phyloP scores from a whole-genome alignment of 2,113 vertebrate genomes.

The Scartelaos histophorus region DNA sequence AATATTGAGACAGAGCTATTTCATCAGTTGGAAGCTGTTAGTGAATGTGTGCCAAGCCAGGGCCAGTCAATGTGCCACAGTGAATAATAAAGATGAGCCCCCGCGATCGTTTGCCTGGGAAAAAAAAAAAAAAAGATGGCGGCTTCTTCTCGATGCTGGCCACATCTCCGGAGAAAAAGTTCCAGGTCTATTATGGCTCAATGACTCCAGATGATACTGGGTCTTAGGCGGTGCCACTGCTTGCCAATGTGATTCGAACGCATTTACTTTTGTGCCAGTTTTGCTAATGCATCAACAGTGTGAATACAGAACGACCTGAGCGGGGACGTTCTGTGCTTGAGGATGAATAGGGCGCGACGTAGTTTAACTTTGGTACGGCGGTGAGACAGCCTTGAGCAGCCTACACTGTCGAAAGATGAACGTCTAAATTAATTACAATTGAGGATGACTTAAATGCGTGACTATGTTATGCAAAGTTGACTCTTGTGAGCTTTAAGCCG shows the following conservation, averaged over 20 bases:
- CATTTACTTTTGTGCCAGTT: background rate
- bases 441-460: too few species aligned
- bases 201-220: constrained; percentile 8
- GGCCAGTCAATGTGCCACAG: constrained; percentile 11
- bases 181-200: constrained; percentile 1
- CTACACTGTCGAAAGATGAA: too few species aligned
- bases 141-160: constrained; percentile 1
- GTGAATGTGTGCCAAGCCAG: constrained; percentile 1
- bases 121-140: constrained; percentile 1
- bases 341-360: background rate
- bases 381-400: background rate
- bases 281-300: background rate
- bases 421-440: too few species aligned
- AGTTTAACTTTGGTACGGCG: too few species aligned
- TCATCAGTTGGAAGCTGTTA: constrained; percentile 19
- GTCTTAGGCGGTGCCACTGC: background rate
- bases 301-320: background rate
- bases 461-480: too few species aligned
- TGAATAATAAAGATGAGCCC: constrained; percentile 20
- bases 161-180: background rate
- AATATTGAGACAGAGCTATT: constrained; percentile 17
- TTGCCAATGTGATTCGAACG: background rate
- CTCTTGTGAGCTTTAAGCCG: too few species aligned
- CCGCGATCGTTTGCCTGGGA: background rate
- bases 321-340: background rate